Evolutionary conservation across 1,140 invertebrate species (phyloP).

Genomic region (Meteorus sp.): DNA sequence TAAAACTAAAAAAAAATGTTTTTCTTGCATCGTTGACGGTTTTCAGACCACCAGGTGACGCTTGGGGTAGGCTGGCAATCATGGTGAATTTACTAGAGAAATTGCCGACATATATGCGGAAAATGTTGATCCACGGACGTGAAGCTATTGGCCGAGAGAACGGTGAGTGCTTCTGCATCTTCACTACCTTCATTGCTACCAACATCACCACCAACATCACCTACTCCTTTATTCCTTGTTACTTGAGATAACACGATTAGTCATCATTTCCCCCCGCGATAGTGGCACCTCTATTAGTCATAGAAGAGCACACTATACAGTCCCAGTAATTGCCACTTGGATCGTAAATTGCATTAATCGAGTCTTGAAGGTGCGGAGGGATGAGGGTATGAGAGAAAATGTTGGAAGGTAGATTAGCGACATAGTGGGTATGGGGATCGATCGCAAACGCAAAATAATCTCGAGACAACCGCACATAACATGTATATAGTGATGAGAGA

Average conservation of each 20-base stretch:
- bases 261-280: conserved; percentile 20
- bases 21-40: conserved; percentile 10
- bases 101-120: conserved; percentile 64
- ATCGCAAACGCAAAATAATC: neutral
- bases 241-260: conserved; percentile 20
- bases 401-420: neutral
- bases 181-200: no score
- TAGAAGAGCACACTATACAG: neutral
- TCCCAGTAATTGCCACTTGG: conserved; percentile 17
- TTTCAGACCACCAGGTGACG: conserved; percentile 71
- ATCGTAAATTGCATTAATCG: conserved; percentile 21
- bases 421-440: neutral
- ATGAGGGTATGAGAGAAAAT: no score
- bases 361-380: neutral
- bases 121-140: conserved; percentile 45
- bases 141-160: conserved; percentile 43
- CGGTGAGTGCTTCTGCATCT: conserved; percentile 44
- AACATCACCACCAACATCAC: no score
- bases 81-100: conserved; percentile 75
- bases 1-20: neutral
- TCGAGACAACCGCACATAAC: no score
- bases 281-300: conserved; percentile 21
- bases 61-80: conserved; percentile 76
- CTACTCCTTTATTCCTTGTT: conserved; percentile 11
- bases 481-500: no score